Evolutionary conservation across 1,140 invertebrate genomes (phyloP).

Genomic region (Drosophila repletoides): DNA sequence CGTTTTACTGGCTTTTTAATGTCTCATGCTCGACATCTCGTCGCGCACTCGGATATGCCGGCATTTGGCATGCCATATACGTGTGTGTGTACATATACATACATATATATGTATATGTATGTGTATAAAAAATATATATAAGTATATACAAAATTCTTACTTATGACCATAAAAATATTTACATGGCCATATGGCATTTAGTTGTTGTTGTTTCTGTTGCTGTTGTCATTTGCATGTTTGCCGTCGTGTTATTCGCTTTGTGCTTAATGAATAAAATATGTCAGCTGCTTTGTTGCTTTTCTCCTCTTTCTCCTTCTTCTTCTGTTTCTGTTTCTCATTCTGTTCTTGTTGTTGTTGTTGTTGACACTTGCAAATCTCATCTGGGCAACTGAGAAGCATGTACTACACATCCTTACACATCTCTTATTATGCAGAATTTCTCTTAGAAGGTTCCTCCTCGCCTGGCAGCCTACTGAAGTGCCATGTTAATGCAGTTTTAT

Average conservation of each 20-base stretch:
- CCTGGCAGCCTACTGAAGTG: too few species aligned
- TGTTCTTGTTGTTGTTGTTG: slow-evolving; percentile 33
- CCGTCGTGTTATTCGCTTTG: slow-evolving; percentile 61
- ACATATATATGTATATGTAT: neutral
- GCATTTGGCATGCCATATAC: slow-evolving; percentile 22
- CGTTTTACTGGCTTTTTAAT: slow-evolving; percentile 78
- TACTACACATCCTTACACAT: slow-evolving; percentile 47
- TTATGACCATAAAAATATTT: slow-evolving; percentile 81
- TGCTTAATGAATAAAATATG: slow-evolving; percentile 79
- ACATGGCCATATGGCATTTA: slow-evolving; percentile 60
- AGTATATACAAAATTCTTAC: slow-evolving; percentile 69
- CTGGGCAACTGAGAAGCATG: slow-evolving; percentile 40
- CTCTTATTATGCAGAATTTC: slow-evolving; percentile 55
- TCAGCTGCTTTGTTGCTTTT: slow-evolving; percentile 57
- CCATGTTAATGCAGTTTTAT: slow-evolving; percentile 20
- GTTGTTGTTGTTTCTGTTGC: slow-evolving; percentile 37
- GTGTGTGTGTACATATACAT: slow-evolving; percentile 7
- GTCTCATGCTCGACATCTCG: slow-evolving; percentile 45
- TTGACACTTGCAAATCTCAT: slow-evolving; percentile 57
- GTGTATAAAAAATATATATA: too few species aligned
- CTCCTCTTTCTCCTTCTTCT: slow-evolving; percentile 5
- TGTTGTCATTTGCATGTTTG: slow-evolving; percentile 77
- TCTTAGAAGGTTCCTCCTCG: neutral
- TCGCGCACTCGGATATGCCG: slow-evolving; percentile 42
- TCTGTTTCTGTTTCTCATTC: neutral